Evolutionary conservation across 1,140 invertebrate species (phyloP).

Genomic region (Dufourea novaeangliae): DNA sequence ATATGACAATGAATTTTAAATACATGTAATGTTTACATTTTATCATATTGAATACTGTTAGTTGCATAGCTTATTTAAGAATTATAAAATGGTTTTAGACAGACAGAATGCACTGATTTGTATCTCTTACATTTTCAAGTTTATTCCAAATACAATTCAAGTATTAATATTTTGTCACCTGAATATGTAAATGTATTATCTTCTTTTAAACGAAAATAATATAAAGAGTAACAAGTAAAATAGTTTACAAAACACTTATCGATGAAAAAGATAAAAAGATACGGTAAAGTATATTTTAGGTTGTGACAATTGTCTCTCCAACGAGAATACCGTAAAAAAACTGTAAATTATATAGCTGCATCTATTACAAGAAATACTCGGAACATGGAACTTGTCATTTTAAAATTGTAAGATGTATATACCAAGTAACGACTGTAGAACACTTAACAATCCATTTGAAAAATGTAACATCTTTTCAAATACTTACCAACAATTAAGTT

Average conservation of each 20-base stretch:
- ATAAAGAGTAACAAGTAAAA: not conserved
- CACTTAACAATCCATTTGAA: not conserved
- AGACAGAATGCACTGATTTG: not conserved
- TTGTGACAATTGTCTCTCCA: not conserved
- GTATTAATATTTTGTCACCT: not conserved
- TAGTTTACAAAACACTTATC: not conserved
- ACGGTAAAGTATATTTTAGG: no score
- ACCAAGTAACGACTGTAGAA: not conserved
- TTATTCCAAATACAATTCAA: not conserved
- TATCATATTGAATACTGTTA: not conserved
- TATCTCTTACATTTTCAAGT: not conserved
- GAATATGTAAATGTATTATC: not conserved
- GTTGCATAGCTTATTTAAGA: not conserved
- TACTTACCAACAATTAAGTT: constrained; percentile 94
- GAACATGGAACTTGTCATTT: constrained; percentile 12
- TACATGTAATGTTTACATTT: no score
- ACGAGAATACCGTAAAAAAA: not conserved
- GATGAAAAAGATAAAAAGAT: not conserved
- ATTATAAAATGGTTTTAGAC: not conserved
- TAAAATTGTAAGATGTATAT: not conserved
- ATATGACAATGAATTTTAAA: not conserved
- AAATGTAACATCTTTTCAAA: constrained; percentile 20
- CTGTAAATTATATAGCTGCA: not conserved
- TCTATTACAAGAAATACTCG: not conserved
- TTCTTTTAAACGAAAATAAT: not conserved